Conservation (phyloP, 2,888 invertebrate genomes). For the Nemoura dubitans region DNA sequence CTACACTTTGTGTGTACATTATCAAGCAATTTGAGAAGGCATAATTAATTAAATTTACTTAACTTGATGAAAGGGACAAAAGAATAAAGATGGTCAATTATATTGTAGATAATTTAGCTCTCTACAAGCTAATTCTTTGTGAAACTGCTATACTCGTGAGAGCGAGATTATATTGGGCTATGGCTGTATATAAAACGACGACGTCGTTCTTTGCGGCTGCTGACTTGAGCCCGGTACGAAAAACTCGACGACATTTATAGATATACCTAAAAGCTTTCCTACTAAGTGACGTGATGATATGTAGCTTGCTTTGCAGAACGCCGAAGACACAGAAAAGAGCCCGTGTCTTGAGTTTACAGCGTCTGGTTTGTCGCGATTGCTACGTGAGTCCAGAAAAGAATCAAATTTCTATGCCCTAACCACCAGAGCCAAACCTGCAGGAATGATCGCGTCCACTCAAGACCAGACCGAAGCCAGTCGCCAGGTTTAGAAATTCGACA, state of each 20-base stretch:
- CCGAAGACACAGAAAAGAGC: not conserved
- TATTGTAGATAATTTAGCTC: conserved; percentile 9
- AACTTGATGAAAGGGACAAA: conserved; percentile 22
- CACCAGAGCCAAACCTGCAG: not conserved
- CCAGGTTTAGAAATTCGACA: not conserved
- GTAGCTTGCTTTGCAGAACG: not conserved
- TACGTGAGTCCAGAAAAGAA: not conserved
- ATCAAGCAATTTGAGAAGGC: conserved; percentile 9
- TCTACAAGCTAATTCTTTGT: not conserved
- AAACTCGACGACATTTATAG: not conserved
- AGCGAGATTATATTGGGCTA: not conserved
- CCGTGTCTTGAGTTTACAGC: too few relatives aligned
- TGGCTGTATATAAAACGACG: too few relatives aligned
- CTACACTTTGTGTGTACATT: not conserved
- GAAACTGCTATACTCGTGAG: conserved; percentile 28
- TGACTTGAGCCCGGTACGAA: not conserved
- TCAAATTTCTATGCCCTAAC: not conserved
- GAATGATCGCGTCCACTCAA: not conserved
- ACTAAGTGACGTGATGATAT: not conserved
- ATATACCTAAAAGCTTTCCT: not conserved
- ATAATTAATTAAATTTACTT: conserved; percentile 23
- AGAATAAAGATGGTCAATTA: conserved; percentile 1
- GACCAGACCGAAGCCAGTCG: not conserved
- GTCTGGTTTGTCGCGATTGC: not conserved
- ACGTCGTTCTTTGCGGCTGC: not conserved